These are phyloP conservation scores for Lepidocyrtoides sp. DNA, from an alignment of 2,888 invertebrate genomes.

Conservation along the genomic window DNA sequence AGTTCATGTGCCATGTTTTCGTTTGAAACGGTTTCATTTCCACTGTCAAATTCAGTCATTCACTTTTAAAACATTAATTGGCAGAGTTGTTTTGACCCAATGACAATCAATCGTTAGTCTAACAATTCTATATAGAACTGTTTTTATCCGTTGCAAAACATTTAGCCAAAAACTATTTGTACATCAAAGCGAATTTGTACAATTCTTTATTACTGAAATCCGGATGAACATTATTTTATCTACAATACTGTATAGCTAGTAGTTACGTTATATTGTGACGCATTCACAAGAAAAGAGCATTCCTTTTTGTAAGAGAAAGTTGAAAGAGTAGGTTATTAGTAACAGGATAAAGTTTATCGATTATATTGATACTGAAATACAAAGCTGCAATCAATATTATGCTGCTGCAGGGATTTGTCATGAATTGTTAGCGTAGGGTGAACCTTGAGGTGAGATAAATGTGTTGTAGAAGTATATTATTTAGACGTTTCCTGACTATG, in stretches of 20 bases:
- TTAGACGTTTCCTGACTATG: too few species aligned
- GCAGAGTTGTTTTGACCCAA: constrained; percentile 32
- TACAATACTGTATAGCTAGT: neutral
- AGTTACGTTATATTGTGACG: constrained; percentile 26
- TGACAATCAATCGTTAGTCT: constrained; percentile 43
- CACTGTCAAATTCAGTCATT: constrained; percentile 17
- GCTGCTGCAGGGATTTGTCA: too few species aligned
- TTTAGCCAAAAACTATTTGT: constrained; percentile 3
- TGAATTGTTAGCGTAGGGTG: too few species aligned
- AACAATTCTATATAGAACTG: neutral
- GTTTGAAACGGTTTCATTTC: neutral
- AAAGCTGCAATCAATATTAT: too few species aligned
- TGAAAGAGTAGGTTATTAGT: neutral
- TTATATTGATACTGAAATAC: too few species aligned
- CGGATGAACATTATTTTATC: neutral
- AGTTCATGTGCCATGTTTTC: constrained; percentile 31
- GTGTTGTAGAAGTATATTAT: too few species aligned
- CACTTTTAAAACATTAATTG: neutral
- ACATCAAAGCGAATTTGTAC: neutral
- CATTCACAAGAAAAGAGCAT: constrained; percentile 72
- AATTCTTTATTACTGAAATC: neutral
- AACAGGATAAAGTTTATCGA: too few species aligned
- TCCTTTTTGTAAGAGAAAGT: constrained; percentile 58
- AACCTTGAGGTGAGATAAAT: too few species aligned
- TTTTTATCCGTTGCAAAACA: constrained; percentile 3